Evolutionary conservation across 1,140 invertebrate genomes (phyloP).

Genomic region (Lepidotrigona ventralis): DNA sequence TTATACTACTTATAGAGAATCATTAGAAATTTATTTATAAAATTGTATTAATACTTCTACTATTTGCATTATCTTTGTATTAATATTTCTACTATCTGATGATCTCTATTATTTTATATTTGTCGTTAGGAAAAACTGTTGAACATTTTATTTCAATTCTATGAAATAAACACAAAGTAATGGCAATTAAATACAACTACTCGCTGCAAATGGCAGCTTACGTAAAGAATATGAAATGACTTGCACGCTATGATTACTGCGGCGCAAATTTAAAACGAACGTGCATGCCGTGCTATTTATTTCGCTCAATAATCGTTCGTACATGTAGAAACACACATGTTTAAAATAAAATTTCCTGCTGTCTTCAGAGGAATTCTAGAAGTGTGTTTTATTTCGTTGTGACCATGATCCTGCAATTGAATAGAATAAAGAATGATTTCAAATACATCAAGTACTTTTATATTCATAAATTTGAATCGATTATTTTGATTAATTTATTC

Average conservation of each 20-base stretch:
- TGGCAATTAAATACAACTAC: constrained; percentile 34
- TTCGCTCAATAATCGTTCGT: constrained; percentile 21
- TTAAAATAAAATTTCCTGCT: not conserved
- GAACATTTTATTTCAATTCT: not conserved
- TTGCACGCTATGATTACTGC: constrained; percentile 36
- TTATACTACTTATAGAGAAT: not conserved
- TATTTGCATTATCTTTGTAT: not conserved
- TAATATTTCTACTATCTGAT: too few species aligned
- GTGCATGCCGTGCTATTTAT: constrained; percentile 21
- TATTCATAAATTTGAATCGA: not conserved
- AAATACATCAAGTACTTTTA: not conserved
- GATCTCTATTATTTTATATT: not conserved
- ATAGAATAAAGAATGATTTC: not conserved
- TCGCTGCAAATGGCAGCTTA: constrained; percentile 7
- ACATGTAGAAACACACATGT: not conserved
- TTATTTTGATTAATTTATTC: not conserved
- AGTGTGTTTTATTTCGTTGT: not conserved
- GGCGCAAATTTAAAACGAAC: constrained; percentile 21
- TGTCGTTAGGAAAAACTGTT: not conserved
- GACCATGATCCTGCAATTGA: not conserved
- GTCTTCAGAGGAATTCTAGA: not conserved
- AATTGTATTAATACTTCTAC: not conserved
- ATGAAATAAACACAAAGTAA: not conserved
- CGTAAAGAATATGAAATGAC: constrained; percentile 40
- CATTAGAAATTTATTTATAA: not conserved